Conservation (phyloP, 2,888 invertebrate genomes). For the Leucoma salicis region DNA sequence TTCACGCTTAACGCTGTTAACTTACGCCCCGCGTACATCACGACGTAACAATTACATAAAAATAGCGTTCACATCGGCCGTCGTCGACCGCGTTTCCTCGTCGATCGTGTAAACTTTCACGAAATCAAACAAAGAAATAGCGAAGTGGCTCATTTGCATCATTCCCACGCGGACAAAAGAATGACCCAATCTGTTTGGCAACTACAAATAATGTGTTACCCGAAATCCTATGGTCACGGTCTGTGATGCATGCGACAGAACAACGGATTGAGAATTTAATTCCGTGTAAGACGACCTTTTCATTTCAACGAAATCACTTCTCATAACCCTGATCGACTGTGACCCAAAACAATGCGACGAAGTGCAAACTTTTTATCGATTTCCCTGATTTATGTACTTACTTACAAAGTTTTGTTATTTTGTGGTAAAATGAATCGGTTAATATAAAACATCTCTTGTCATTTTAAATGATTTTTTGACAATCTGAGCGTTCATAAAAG, state of each 20-base stretch:
- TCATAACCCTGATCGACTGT: constrained; percentile 36
- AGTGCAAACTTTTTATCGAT: background rate
- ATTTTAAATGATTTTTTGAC: no score
- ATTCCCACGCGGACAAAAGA: constrained; percentile 81
- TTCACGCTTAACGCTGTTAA: constrained; percentile 36
- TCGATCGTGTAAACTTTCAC: constrained; percentile 82
- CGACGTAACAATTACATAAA: constrained; percentile 82
- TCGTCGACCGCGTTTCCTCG: constrained; percentile 75
- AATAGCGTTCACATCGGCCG: constrained; percentile 78
- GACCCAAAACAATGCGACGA: background rate
- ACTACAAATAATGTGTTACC: constrained; percentile 74
- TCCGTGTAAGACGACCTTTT: constrained; percentile 46
- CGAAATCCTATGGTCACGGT: constrained; percentile 74
- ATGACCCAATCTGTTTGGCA: constrained; percentile 79
- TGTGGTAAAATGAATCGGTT: no score
- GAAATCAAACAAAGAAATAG: constrained; percentile 82
- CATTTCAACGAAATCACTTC: constrained; percentile 47
- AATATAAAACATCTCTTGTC: no score
- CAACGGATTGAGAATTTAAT: constrained; percentile 48
- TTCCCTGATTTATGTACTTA: no score
- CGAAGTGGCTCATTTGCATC: constrained; percentile 79
- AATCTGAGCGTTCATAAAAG: no score
- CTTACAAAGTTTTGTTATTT: no score
- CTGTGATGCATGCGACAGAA: constrained; percentile 48
- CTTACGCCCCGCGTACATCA: constrained; percentile 47